Evolutionary conservation across 2,797 vertebrate genomes (phyloP).

Genomic region (Nasua narica): DNA sequence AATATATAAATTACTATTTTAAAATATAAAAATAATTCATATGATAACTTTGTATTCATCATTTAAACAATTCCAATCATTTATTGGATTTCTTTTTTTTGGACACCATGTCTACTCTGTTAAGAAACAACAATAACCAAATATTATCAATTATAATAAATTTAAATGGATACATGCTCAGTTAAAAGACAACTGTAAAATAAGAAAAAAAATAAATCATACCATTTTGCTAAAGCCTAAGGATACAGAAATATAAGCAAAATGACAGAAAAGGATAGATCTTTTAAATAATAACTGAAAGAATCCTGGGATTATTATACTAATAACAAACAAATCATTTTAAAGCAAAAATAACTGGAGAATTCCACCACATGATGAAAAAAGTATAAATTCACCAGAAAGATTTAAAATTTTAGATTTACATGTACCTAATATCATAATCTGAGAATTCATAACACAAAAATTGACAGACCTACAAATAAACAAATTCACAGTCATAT

Average conservation of each 20-base stretch:
- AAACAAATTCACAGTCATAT: background rate
- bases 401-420: background rate
- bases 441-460: background rate
- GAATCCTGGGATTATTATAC: background rate
- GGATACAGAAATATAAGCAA: background rate
- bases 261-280: background rate
- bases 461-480: background rate
- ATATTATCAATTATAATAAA: background rate
- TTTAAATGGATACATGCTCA: background rate
- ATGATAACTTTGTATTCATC: background rate
- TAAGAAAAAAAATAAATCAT: background rate
- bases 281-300: background rate
- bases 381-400: background rate
- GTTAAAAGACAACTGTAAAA: background rate
- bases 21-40: background rate
- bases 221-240: background rate
- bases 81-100: background rate
- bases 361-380: background rate
- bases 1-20: background rate
- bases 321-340: background rate
- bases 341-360: background rate
- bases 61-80: background rate
- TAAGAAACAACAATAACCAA: background rate
- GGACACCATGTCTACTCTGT: background rate
- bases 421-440: background rate